phyloP scores from a whole-genome alignment of 2,888 invertebrate species.

The Caenorhabditis sulstoni region DNA sequence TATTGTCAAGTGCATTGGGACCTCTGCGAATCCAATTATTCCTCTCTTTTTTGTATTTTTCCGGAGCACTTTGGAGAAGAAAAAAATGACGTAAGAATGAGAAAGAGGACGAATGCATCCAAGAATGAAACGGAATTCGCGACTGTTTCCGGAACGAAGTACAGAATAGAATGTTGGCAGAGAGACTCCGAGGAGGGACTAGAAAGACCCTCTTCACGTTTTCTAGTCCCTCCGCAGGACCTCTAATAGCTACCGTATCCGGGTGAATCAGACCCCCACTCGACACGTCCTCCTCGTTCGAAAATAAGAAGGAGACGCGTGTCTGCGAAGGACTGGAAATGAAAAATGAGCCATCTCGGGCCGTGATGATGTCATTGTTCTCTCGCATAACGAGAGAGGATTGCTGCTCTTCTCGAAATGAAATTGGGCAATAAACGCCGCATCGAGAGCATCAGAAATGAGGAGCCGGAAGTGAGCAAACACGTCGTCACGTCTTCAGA shows the following conservation, averaged over 20 bases:
- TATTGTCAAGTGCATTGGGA: too few species aligned
- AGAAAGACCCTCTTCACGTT: constrained; percentile 3
- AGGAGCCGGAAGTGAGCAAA: constrained; percentile 31
- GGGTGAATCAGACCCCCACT: too few species aligned
- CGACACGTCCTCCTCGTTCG: too few species aligned
- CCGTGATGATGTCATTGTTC: constrained; percentile 38
- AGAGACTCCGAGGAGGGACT: not conserved
- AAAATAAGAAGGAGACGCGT: constrained; percentile 2
- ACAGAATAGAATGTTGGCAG: too few species aligned
- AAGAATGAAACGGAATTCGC: too few species aligned
- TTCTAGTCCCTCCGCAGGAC: not conserved
- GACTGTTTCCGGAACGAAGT: too few species aligned
- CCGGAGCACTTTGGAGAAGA: constrained; percentile 12
- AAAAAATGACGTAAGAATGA: too few species aligned
- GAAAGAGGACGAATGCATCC: too few species aligned
- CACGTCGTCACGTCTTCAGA: constrained; percentile 27
- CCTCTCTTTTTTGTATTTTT: too few species aligned
- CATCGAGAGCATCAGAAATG: constrained; percentile 22
- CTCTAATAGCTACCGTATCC: not conserved
- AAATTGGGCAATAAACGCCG: constrained; percentile 40
- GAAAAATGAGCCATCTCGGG: constrained; percentile 20
- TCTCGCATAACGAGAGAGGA: constrained; percentile 7
- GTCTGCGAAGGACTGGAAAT: constrained; percentile 14
- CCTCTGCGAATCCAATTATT: too few species aligned
- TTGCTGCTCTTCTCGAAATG: constrained; percentile 21